Conservation (phyloP, 2,888 invertebrate species). For the Agrotis exclamationis region DNA sequence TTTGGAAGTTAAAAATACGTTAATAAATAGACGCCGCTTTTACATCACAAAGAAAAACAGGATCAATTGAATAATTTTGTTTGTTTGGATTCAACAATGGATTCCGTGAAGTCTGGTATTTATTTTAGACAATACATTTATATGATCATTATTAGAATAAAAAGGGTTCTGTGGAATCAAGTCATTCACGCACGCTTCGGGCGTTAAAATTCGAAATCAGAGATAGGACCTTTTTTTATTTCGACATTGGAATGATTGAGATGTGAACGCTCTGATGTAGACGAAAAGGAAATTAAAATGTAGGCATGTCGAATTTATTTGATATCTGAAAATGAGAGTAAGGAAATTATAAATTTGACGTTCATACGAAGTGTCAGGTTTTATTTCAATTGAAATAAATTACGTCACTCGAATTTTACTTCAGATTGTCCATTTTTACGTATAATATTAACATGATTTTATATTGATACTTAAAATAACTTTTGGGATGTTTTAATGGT, state of each 20-base stretch:
- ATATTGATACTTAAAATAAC: neutral
- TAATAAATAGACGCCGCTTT: slow-evolving; percentile 12
- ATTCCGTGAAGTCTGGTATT: slow-evolving; percentile 41
- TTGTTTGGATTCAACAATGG: slow-evolving; percentile 50
- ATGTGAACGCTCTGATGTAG: slow-evolving; percentile 20
- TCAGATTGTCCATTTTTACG: neutral
- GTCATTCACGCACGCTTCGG: slow-evolving; percentile 5
- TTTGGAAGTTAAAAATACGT: neutral
- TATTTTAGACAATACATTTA: slow-evolving; percentile 28
- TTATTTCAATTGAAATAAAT: slow-evolving; percentile 6
- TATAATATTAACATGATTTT: neutral
- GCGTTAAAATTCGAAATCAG: slow-evolving; percentile 34
- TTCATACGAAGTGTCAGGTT: slow-evolving; percentile 2
- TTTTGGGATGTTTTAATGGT: too few species aligned
- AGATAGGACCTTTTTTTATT: slow-evolving; percentile 12
- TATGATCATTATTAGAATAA: slow-evolving; percentile 33
- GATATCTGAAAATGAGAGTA: neutral
- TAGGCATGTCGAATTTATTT: slow-evolving; percentile 2
- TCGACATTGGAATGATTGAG: slow-evolving; percentile 2
- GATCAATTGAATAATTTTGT: slow-evolving; percentile 64
- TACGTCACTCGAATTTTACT: neutral
- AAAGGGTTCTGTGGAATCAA: slow-evolving; percentile 33
- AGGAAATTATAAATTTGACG: neutral
- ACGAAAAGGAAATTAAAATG: slow-evolving; percentile 15
- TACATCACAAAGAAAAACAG: slow-evolving; percentile 62